phyloP scores from a whole-genome alignment of 1,140 invertebrate genomes.

The Drosophila simulans region DNA sequence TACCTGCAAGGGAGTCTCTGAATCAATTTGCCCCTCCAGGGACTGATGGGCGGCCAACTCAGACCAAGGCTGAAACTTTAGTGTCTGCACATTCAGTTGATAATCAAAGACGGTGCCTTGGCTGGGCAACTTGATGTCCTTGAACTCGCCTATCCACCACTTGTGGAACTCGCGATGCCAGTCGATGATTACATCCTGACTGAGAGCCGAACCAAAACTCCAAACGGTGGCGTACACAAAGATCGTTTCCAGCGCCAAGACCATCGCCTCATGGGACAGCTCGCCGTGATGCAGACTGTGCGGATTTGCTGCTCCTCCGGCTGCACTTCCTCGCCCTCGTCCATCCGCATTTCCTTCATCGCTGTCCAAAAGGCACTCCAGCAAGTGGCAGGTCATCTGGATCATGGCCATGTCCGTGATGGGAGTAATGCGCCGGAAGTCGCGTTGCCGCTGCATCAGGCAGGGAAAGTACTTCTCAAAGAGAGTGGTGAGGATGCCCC shows the following conservation, averaged over 20 bases:
- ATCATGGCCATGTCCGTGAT: constrained; percentile 96
- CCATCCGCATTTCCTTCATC: constrained; percentile 59
- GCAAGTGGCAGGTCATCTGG: constrained; percentile 94
- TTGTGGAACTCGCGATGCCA: constrained; percentile 95
- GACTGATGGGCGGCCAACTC: constrained; percentile 88
- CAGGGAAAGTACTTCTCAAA: constrained; percentile 98
- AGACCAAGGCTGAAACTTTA: constrained; percentile 94
- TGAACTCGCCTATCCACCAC: constrained; percentile 94
- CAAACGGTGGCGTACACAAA: constrained; percentile 96
- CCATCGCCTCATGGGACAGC: constrained; percentile 57
- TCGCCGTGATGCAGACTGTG: constrained; percentile 71
- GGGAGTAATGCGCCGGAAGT: constrained; percentile 96
- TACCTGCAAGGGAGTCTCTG: constrained; percentile 90
- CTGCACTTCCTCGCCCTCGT: not conserved
- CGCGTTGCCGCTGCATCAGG: constrained; percentile 91
- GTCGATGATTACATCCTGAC: constrained; percentile 94
- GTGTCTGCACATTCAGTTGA: constrained; percentile 93
- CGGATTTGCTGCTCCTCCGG: constrained; percentile 20
- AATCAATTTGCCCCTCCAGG: constrained; percentile 90
- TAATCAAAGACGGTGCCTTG: constrained; percentile 95
- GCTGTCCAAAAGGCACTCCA: constrained; percentile 92
- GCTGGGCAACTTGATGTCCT: constrained; percentile 94
- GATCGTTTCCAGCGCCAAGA: constrained; percentile 89
- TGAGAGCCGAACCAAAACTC: constrained; percentile 96
- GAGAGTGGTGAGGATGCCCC: constrained; percentile 92